Base-by-base conservation (phyloP, 2,888 invertebrate genomes). In the Doris montereyensis region DNA sequence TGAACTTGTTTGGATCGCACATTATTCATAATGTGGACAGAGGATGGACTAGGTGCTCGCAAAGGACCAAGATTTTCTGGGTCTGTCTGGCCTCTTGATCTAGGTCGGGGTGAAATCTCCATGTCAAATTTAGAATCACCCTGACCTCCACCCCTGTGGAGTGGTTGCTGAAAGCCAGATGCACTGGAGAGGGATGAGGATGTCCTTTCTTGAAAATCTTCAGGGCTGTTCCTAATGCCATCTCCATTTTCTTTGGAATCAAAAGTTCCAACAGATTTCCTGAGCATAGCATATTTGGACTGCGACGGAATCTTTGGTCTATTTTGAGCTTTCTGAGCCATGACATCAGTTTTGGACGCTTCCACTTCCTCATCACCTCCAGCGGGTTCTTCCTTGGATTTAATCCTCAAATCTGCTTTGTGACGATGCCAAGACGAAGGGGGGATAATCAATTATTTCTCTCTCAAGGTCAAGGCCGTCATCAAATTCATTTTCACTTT, bases 401-500 rank as follows among this genome's bases (percentile, higher is more conserved):
- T 65, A 26, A 68, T 8, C 17, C 58, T 32, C 26, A 68, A 28
- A n/a, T 74, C 74, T 21, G 32, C 67, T 2, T 2, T 34, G 28
- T 74, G 32, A 13, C 58, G 65, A 17, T 72, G 57, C n/a, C 30
- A 28, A 8, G 32, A 1, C 21, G 62, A 74, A 4, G 34, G 34
- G 34, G 72, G 65, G n/a, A n/a, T n/a, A n/a, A n/a, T n/a, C n/a
- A n/a, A n/a, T n/a, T n/a, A n/a, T n/a, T n/a, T n/a, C n/a, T n/a
- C n/a, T n/a, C n/a, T n/a, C n/a, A n/a, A 26, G 26, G n/a, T 10
- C 24, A 26, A 58, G n/a, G n/a, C 77, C 80, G 30, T 60, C 73
- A 68, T 81, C 81, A 30, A 84, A 83, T 24, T 86, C 86, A 17
- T 86, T 85, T 41, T 83, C 83, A 17, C 60, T 74, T 1, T 81